Base-by-base conservation (phyloP, 2,797 vertebrate species). In the Alectoris magna region DNA sequence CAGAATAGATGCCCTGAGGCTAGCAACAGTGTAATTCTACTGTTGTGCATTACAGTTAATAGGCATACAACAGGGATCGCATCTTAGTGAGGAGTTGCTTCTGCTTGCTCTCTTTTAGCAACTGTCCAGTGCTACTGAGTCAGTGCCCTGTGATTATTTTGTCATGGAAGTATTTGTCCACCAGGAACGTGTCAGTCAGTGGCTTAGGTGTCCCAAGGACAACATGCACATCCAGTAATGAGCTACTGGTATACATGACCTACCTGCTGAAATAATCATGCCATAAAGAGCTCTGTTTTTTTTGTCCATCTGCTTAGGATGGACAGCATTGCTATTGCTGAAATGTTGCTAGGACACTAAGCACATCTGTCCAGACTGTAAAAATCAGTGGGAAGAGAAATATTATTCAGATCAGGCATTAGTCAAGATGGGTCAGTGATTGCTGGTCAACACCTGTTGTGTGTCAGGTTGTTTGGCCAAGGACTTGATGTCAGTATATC, bases 351-450 rank as follows among this genome's bases (percentile, higher is more conserved):
- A 5, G 41, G 90, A 90, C 93, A 49, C 62, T 17, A 24, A 81
- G 24, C 8, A 4, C 62, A 68, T 92, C 73, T 93, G 76, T 91
- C 76, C 58, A n/a, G 66, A 51, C n/a, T 80, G 48, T 88, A 82
- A 73, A 93, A 95, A 60, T 34, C 73, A 51, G 39, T 29, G 29
- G 31, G 68, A 92, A 75, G 84, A 84, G 80, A 94, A 94, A 77
- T 41, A 31, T 68, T 93, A n/a, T 39, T 95, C 41, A 70, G 34
- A 88, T 49, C 59, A 72, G 71, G 55, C 58, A 73, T 83, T 53
- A 96, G 76, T 91, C 41, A 74, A 44, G 71, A 76, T 38, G 2
- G 34, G 56, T 73, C 70, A 36, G 86, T 43, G 74, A 75, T 93
- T 83, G 55, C 62, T 1, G 19, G 46, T 55, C 49, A 94, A 27